These are phyloP conservation scores for Columbina picui DNA, from an alignment of 2,113 vertebrate species.

Conservation along the genomic window DNA sequence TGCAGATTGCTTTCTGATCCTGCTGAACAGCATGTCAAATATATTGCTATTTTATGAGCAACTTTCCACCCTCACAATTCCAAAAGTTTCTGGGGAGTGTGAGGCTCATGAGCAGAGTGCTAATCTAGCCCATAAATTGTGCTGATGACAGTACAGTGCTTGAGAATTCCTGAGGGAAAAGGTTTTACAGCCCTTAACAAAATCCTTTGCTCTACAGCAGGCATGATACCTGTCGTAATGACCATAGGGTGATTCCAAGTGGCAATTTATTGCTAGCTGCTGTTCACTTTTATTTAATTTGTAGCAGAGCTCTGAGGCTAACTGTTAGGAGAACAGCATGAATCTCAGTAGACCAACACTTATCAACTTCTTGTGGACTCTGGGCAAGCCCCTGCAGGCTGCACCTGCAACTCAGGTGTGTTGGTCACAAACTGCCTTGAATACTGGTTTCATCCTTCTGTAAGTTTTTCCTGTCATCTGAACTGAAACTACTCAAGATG, in stretches of 20 bases:
- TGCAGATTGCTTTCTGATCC: slow-evolving; percentile 53
- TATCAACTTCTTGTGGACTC: neutral
- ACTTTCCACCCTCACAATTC: slow-evolving; percentile 20
- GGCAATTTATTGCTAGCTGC: neutral
- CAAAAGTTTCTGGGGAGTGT: slow-evolving; percentile 24
- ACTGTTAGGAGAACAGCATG: neutral
- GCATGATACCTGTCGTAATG: neutral
- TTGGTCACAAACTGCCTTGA: neutral
- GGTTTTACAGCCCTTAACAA: slow-evolving; percentile 1
- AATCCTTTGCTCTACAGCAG: neutral
- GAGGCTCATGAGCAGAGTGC: neutral
- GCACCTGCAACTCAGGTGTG: neutral
- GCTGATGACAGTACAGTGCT: neutral
- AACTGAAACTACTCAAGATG: neutral
- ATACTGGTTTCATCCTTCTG: neutral
- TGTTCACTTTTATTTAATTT: slow-evolving; percentile 1
- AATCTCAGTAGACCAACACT: neutral
- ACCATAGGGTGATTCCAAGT: neutral
- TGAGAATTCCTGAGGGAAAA: neutral
- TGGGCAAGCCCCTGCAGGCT: neutral
- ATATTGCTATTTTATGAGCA: slow-evolving; percentile 53
- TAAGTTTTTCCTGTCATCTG: neutral
- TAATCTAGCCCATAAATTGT: neutral
- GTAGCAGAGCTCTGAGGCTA: neutral
- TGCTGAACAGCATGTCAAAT: slow-evolving; percentile 18